Evolutionary conservation across 1,140 invertebrate species (phyloP).

Genomic region (Macrobrachium nipponense): DNA sequence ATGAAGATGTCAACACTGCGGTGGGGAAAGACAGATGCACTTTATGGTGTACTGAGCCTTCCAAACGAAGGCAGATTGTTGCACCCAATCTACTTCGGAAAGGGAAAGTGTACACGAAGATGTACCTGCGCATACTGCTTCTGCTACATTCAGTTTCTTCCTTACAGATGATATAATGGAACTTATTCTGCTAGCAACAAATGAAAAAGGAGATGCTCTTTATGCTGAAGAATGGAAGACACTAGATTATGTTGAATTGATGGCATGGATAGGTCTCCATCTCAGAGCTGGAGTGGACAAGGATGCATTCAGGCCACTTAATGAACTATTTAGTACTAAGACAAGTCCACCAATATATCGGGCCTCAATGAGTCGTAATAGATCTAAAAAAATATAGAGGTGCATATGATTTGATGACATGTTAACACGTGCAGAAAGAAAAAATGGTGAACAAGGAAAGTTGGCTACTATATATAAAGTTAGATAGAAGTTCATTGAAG

Average conservation of each 20-base stretch:
- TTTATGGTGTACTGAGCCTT: not conserved
- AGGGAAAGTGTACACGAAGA: not conserved
- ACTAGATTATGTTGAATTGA: constrained; percentile 20
- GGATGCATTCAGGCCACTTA: not conserved
- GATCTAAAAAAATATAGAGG: not conserved
- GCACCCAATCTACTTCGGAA: not conserved
- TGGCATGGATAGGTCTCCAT: constrained; percentile 19
- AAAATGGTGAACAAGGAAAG: constrained; percentile 21
- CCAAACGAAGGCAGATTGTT: not conserved
- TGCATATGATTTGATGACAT: constrained; percentile 19
- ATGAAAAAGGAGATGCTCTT: constrained; percentile 1
- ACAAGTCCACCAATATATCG: not conserved
- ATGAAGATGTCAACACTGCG: not conserved
- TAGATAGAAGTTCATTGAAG: not conserved
- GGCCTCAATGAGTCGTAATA: not conserved
- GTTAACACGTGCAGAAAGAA: not conserved
- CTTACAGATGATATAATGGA: too few species aligned
- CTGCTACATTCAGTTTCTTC: too few species aligned
- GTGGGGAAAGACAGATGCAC: not conserved
- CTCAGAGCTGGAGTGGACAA: constrained; percentile 24
- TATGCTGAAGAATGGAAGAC: not conserved
- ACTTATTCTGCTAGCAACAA: too few species aligned
- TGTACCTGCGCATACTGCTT: too few species aligned
- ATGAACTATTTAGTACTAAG: not conserved
- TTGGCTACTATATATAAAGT: not conserved